phyloP scores from a whole-genome alignment of 2,797 vertebrate species.

The Crypturellus tataupa region DNA sequence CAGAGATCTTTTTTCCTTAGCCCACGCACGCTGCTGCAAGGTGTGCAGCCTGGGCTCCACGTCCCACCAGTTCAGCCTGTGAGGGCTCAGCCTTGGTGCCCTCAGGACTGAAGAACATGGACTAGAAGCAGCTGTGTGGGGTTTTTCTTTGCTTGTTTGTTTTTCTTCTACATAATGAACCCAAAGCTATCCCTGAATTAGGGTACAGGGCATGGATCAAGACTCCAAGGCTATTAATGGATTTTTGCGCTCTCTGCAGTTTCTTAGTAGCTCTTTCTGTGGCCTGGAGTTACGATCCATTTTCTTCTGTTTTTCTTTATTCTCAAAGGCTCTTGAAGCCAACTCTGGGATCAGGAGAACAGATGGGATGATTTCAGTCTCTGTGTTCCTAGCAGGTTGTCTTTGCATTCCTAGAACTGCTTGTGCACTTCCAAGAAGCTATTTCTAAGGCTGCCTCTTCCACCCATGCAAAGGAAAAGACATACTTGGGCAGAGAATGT shows the following conservation, averaged over 20 bases:
- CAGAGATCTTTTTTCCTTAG: not conserved
- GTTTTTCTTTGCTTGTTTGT: not conserved
- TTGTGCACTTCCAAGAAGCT: not conserved
- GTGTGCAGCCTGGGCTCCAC: not conserved
- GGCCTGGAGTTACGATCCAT: not conserved
- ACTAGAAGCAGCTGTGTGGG: not conserved
- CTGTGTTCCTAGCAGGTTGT: not conserved
- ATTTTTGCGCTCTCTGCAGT: not conserved
- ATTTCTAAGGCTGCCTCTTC: not conserved
- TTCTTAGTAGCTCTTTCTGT: not conserved
- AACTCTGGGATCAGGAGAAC: not conserved
- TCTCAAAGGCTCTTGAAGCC: not conserved
- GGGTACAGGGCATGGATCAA: not conserved
- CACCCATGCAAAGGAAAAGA: not conserved
- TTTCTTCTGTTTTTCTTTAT: not conserved
- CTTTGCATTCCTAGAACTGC: not conserved
- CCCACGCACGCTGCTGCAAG: too few species aligned
- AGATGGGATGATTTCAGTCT: not conserved
- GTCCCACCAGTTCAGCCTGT: not conserved
- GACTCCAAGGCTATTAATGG: not conserved
- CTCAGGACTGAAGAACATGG: not conserved
- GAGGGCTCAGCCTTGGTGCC: not conserved
- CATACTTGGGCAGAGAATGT: not conserved
- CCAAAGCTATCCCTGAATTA: not conserved
- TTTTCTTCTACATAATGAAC: not conserved